These are phyloP conservation scores for Lymantria monacha DNA, from an alignment of 2,888 invertebrate species.

Conservation along the genomic window DNA sequence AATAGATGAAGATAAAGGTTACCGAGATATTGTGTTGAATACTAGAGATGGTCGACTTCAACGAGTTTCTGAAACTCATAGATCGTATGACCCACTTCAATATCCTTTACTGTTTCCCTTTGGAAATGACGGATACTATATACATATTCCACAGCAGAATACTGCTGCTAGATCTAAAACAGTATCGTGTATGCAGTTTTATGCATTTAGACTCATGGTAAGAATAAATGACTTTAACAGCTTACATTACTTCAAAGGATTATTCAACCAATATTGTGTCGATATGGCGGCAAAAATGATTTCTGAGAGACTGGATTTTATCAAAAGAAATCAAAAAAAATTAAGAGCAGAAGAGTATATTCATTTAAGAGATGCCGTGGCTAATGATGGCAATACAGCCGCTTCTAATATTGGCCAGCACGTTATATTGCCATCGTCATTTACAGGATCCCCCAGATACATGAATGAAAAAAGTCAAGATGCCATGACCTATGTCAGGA, in stretches of 20 bases:
- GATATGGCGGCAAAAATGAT: background rate
- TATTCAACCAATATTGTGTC: constrained; percentile 6
- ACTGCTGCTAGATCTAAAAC: constrained; percentile 29
- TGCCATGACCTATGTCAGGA: constrained; percentile 7
- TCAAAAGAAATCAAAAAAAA: constrained; percentile 25
- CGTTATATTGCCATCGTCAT: constrained; percentile 31
- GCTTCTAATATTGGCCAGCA: constrained; percentile 24
- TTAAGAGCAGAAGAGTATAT: constrained; percentile 28
- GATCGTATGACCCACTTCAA: constrained; percentile 46
- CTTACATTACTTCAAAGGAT: constrained; percentile 17
- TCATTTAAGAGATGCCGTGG: constrained; percentile 26
- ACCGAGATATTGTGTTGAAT: constrained; percentile 27
- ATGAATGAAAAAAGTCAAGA: background rate
- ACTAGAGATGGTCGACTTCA: constrained; percentile 16
- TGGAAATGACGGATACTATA: constrained; percentile 36
- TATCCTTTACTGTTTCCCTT: constrained; percentile 51
- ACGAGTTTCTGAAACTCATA: constrained; percentile 40
- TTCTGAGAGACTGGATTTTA: constrained; percentile 32
- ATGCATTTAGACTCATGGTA: constrained; percentile 30
- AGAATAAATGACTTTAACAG: constrained; percentile 22
- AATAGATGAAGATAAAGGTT: constrained; percentile 8
- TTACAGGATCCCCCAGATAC: constrained; percentile 25
- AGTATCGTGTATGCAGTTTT: constrained; percentile 36
- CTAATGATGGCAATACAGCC: constrained; percentile 16
- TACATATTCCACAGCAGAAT: constrained; percentile 24